These are phyloP conservation scores for Hypanus sabinus DNA, from an alignment of 2,113 vertebrate species.

Conservation along the genomic window DNA sequence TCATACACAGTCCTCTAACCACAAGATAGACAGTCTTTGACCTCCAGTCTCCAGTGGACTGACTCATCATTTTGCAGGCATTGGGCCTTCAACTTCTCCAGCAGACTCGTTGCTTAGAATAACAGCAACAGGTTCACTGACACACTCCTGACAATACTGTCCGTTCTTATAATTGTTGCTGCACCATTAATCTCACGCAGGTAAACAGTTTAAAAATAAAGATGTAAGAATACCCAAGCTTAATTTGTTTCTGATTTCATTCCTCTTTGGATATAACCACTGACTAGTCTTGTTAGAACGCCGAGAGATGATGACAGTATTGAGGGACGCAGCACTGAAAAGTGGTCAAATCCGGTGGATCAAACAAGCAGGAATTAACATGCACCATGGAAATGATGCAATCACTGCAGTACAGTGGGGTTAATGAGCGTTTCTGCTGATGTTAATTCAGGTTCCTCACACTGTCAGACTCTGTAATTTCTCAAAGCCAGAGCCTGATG, in stretches of 20 bases:
- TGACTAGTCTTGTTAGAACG: not conserved
- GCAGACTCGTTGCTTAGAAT: too few species aligned
- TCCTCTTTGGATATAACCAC: not conserved
- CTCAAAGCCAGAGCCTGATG: not conserved
- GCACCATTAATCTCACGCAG: not conserved
- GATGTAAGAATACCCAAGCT: not conserved
- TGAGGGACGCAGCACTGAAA: not conserved
- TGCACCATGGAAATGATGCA: constrained; percentile 8
- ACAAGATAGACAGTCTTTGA: too few species aligned
- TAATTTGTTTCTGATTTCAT: not conserved
- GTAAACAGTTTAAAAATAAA: not conserved
- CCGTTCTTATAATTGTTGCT: too few species aligned
- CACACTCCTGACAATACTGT: not conserved
- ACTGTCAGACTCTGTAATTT: constrained; percentile 6
- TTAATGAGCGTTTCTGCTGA: constrained; percentile 29
- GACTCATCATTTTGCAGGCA: too few species aligned
- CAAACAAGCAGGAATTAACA: not conserved
- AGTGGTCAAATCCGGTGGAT: not conserved
- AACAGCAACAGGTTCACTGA: not conserved
- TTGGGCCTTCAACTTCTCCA: too few species aligned
- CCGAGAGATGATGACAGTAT: not conserved
- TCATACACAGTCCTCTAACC: too few species aligned
- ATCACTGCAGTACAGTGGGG: not conserved
- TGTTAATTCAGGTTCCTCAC: constrained; percentile 30
- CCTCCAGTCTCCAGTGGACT: too few species aligned